Evolutionary conservation across 2,113 vertebrate species (phyloP).

Genomic region (Lepisosteus oculatus): DNA sequence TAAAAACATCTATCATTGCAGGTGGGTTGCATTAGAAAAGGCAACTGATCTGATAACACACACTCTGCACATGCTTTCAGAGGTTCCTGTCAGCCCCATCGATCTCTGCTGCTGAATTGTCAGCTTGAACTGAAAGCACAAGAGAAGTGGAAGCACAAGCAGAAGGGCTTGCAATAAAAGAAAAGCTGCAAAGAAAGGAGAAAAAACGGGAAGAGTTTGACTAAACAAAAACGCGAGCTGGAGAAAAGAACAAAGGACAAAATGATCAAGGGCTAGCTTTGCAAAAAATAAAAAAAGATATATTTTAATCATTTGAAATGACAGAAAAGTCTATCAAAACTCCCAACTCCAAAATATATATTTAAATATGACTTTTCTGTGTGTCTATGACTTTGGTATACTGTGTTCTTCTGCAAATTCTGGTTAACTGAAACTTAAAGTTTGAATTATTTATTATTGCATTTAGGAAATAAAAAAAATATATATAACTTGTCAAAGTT

Average conservation of each 20-base stretch:
- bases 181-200: constrained; percentile 28
- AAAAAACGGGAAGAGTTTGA: constrained; percentile 1
- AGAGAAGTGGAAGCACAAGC: constrained; percentile 17
- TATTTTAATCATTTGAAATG: too few relatives aligned
- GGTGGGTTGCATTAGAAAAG: background rate
- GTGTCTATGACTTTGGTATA: too few relatives aligned
- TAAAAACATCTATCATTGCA: constrained; percentile 2
- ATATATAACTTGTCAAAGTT: too few relatives aligned
- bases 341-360: too few relatives aligned
- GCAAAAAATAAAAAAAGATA: too few relatives aligned
- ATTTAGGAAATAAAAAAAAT: too few relatives aligned
- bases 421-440: too few relatives aligned
- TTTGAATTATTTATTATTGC: too few relatives aligned
- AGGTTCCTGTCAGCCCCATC: constrained; percentile 36
- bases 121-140: constrained; percentile 26
- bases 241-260: background rate
- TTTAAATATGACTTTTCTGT: too few relatives aligned
- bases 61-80: constrained; percentile 16
- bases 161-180: constrained; percentile 15
- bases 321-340: too few relatives aligned
- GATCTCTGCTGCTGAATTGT: constrained; percentile 31
- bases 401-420: too few relatives aligned
- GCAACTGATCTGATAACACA: constrained; percentile 8
- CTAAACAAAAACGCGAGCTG: too few relatives aligned
- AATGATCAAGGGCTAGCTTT: background rate